Evolutionary conservation across 2,113 vertebrate genomes (phyloP), one percentile per base, ranked within the genome.

Genomic region (Pelodiscus sinensis): DNA sequence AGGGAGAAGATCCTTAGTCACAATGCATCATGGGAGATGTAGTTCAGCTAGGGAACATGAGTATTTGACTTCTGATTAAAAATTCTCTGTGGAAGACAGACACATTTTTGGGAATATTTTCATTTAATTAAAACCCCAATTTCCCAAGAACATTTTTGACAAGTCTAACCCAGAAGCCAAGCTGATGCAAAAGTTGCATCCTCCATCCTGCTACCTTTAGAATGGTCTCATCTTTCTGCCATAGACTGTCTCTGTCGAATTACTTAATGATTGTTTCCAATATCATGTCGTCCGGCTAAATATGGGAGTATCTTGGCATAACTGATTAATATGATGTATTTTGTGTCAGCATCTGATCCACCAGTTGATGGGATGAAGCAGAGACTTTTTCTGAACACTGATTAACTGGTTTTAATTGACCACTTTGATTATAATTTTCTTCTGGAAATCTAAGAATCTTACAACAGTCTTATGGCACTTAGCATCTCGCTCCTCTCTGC

Each of bases 351-450:
- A 44, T 24, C n/a, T 31, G 55, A 84, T 44, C 1, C 29, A 8
- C 22, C 5, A 51, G 22, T 5, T 27, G 11, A 2, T 1, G 25
- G 24, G 12, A 2, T 57, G 78, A 50, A 75, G 51, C n/a, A 77
- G 52, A 3, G 29, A n/a, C 35, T 58, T 11, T 38, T 16, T 58
- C 24, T 60, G 31, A 55, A 2, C 14, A 19, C 50, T 0, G 0
- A 38, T 50, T 31, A 51, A 35, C 19, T 54, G 9, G n/a, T 2
- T 52, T 18, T 18, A 4, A 1, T 19, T 71, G 79, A 29, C 9
- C 0, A 1, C 24, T 55, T 12, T 2, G 11, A 55, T 68, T 2
- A 0, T 81, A 14, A 1, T 8, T 81, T 84, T 73, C n/a, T 52
- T 3, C 77, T 84, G 50, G 60, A 44, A 83, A 82, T 8, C 2